Evolutionary conservation across 2,797 vertebrate species (phyloP), one percentile per base, ranked within the genome.

Genomic region (Spinus pinus): DNA sequence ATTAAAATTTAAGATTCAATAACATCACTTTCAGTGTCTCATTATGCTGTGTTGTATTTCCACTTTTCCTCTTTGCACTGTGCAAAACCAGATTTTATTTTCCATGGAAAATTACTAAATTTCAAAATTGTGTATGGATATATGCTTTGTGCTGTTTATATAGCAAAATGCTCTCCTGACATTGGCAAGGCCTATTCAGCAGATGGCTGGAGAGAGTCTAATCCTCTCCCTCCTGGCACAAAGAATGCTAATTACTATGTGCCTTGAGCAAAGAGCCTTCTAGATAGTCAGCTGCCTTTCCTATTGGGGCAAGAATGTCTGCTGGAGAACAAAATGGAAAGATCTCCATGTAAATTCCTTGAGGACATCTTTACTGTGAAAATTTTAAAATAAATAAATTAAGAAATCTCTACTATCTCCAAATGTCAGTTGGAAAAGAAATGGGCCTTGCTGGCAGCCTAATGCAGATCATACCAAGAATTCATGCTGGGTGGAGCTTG

Each of bases 131-230:
- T 90, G 8, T 70, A 31, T 44, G 25, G 24, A 25, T 93, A 51
- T 90, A 49, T 65, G 44, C 75, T 75, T 82, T 88, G 70, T 91
- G 79, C 17, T 92, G 73, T 83, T 93, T 95, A 56, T 65, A 41
- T 23, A 86, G 65, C 81, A 88, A 44, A 96, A 87, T 72, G 47
- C 49, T 89, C 61, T 75, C 96, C 75, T 92, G 79, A 88, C 81
- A 73, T 81, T 94, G 87, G 94, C 89, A 96, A 80, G 64, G 61
- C 50, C 9, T 82, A 53, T 80, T 92, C 30, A 3, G 89, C 93
- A 95, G 90, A 88, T 95, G 95, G 78, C 61, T 80, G 37, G 47
- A 64, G n/a, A 90, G 60, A 94, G 64, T 35, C 67, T 90, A 73
- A 74, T 87, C 30, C 81, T 92, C n/a, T 90, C 61, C 53, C 50